Conservation (phyloP, 2,113 vertebrate species). For the Callaeas wilsoni region DNA sequence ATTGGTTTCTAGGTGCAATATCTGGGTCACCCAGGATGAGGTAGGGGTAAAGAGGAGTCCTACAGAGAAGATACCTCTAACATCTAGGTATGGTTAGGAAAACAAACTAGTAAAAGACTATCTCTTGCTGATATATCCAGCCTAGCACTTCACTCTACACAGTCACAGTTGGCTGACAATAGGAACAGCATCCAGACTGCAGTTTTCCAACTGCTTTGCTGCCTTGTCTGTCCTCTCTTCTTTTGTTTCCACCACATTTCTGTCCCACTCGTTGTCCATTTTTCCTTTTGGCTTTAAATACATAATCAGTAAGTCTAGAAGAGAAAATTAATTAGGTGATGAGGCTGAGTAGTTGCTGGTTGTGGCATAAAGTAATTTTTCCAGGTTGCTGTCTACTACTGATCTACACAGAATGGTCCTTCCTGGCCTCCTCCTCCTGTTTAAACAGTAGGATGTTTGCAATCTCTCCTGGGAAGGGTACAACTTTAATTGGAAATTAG, state of each 20-base stretch:
- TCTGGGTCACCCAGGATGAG: background rate
- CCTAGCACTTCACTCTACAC: background rate
- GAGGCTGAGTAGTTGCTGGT: background rate
- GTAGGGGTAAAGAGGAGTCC: background rate
- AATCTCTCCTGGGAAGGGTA: constrained; percentile 24
- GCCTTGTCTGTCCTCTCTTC: background rate
- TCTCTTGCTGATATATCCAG: background rate
- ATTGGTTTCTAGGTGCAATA: background rate
- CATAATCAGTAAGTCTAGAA: background rate
- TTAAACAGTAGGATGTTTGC: background rate
- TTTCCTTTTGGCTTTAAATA: background rate
- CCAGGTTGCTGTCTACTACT: background rate
- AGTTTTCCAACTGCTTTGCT: background rate
- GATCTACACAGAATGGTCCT: background rate
- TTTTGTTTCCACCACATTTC: background rate
- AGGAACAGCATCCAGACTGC: background rate
- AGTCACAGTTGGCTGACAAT: background rate
- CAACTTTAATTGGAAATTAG: constrained; percentile 51
- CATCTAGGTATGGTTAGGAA: background rate
- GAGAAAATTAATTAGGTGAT: background rate
- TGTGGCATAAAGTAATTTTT: background rate
- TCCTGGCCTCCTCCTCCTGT: background rate
- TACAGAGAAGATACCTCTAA: background rate
- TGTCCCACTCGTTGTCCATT: background rate
- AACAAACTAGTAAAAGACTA: background rate